Percentiles rank a stretch among this genome's conserved stretches.
phyloP scores from a whole-genome alignment of 2,888 invertebrate genomes.

The Stenurella melanura region DNA sequence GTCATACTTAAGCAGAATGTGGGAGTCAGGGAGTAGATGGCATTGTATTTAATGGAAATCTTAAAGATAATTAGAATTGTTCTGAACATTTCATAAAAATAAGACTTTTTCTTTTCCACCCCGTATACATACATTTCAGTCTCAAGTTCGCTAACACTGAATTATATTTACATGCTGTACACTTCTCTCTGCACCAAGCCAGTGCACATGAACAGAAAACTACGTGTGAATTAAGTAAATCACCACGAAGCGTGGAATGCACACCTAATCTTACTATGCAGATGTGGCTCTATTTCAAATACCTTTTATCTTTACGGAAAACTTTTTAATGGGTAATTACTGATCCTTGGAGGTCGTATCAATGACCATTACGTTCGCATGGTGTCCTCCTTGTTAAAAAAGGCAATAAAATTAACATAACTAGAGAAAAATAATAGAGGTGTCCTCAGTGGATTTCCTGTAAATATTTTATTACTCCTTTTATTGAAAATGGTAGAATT shows the following conservation, averaged over 20 bases:
- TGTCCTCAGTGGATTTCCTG: too few relatives aligned
- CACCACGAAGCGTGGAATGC: conserved; percentile 27
- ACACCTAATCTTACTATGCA: conserved; percentile 21
- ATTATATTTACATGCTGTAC: conserved; percentile 27
- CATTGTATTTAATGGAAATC: too few relatives aligned
- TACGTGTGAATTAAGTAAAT: conserved; percentile 37
- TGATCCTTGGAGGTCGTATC: background rate
- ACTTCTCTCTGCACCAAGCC: conserved; percentile 9
- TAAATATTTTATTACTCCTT: too few relatives aligned
- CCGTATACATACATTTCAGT: background rate
- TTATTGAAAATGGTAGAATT: too few relatives aligned
- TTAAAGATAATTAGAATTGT: too few relatives aligned
- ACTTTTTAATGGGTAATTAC: background rate
- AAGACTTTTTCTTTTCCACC: background rate
- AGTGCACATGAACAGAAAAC: conserved; percentile 33
- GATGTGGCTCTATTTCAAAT: conserved; percentile 1
- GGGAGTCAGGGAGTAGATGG: too few relatives aligned
- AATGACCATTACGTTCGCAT: background rate
- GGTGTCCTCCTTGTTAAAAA: background rate
- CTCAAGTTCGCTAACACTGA: background rate
- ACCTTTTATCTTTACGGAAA: background rate
- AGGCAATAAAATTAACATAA: too few relatives aligned
- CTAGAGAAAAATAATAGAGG: too few relatives aligned
- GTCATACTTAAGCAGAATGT: too few relatives aligned
- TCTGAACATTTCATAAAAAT: too few relatives aligned